These are phyloP conservation scores for Rapana venosa DNA, from an alignment of 2,888 invertebrate genomes.

Conservation along the genomic window DNA sequence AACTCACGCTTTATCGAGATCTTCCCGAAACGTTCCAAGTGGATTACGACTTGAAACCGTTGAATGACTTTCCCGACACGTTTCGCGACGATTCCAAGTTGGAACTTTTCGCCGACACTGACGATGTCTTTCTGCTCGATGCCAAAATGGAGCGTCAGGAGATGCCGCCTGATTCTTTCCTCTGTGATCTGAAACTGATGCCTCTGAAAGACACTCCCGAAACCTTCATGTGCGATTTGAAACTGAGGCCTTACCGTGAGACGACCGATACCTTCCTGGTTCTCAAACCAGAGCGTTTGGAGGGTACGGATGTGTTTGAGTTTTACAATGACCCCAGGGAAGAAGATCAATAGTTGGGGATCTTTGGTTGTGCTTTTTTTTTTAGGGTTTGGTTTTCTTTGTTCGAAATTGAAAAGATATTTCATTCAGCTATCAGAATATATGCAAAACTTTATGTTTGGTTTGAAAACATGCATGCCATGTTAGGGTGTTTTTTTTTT, in stretches of 20 bases:
- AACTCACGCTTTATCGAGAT: not conserved
- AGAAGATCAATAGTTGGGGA: not conserved
- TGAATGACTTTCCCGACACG: not conserved
- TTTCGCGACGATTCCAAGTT: slow-evolving; percentile 7
- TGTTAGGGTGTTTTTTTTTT: not conserved
- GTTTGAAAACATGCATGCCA: not conserved
- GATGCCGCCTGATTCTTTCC: not conserved
- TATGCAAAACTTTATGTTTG: not conserved
- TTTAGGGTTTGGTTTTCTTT: not conserved
- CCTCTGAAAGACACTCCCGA: not conserved
- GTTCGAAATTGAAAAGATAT: not conserved
- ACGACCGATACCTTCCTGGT: not conserved
- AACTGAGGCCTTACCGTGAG: not conserved
- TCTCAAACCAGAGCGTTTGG: not conserved
- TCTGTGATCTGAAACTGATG: not conserved
- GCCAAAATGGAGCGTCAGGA: not conserved
- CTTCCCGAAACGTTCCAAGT: slow-evolving; percentile 2
- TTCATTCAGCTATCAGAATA: not conserved
- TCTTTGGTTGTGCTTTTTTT: not conserved
- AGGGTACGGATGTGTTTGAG: not conserved
- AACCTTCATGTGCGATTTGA: slow-evolving; percentile 1
- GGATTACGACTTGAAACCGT: not conserved
- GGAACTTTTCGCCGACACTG: not conserved
- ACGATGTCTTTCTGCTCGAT: not conserved
- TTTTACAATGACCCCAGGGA: not conserved